phyloP scores from a whole-genome alignment of 2,888 invertebrate genomes.

The Yponomeuta malinellus region DNA sequence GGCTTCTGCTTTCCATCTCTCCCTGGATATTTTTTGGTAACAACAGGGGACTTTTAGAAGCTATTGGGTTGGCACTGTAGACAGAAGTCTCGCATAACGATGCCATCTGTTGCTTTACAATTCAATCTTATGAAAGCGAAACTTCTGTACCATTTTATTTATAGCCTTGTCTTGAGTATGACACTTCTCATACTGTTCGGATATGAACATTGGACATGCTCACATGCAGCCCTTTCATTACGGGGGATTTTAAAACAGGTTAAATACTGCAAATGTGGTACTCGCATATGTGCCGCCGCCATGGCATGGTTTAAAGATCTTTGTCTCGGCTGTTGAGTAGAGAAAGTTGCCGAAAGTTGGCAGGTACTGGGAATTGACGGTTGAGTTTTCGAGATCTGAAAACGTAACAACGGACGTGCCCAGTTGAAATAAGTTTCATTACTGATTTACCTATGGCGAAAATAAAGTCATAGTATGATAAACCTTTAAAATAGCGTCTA shows the following conservation, averaged over 20 bases:
- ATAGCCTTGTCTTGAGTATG: background rate
- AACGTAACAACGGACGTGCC: background rate
- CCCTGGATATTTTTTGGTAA: too few species aligned
- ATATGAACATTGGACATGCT: background rate
- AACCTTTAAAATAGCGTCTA: too few species aligned
- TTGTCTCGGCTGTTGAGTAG: background rate
- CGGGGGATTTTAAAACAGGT: background rate
- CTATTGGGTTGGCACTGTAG: too few species aligned
- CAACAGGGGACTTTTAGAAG: too few species aligned
- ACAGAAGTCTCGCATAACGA: too few species aligned
- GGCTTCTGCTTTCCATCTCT: too few species aligned
- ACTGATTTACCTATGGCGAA: background rate
- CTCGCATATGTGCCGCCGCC: background rate
- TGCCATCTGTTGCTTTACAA: background rate
- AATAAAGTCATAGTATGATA: too few species aligned
- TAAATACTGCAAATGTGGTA: background rate
- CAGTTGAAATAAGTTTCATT: background rate
- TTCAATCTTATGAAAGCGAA: background rate
- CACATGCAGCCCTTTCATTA: background rate
- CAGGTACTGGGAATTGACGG: background rate
- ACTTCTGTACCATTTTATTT: background rate
- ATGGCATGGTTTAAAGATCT: background rate
- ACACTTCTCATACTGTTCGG: background rate
- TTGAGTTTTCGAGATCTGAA: background rate
- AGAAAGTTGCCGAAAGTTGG: background rate